Evolutionary conservation across 2,113 vertebrate genomes (phyloP).

Genomic region (Sakesphorus luctuosus): DNA sequence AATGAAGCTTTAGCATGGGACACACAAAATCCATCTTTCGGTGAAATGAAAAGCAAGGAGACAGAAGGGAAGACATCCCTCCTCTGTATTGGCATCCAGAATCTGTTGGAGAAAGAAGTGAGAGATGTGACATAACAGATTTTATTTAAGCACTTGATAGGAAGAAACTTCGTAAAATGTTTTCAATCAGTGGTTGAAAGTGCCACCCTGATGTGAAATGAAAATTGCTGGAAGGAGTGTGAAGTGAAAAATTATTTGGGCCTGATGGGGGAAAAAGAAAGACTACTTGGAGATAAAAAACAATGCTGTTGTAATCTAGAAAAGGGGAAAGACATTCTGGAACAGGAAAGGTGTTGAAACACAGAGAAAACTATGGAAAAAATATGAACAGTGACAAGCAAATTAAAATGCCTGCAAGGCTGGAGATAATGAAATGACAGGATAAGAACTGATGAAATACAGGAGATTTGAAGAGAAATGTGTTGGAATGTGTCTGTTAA

Average conservation of each 20-base stretch:
- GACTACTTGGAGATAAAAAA: neutral
- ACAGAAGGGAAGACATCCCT: neutral
- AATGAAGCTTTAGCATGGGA: neutral
- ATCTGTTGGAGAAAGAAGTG: neutral
- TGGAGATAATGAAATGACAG: neutral
- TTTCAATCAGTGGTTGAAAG: neutral
- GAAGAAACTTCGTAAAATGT: neutral
- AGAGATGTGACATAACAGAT: neutral
- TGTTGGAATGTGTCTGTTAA: neutral
- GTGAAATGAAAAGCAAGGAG: fast-evolving
- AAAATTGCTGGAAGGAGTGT: neutral
- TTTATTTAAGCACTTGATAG: neutral
- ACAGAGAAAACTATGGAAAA: neutral
- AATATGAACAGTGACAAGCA: neutral
- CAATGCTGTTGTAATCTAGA: neutral
- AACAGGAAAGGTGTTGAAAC: neutral
- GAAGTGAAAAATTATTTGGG: neutral
- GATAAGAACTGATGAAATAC: neutral
- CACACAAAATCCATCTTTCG: neutral
- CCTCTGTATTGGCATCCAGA: neutral
- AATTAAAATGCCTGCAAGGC: neutral
- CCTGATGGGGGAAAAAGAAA: neutral
- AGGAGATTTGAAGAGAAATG: neutral
- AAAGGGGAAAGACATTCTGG: neutral
- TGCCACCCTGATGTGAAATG: neutral